phyloP scores from a whole-genome alignment of 2,797 vertebrate genomes.

The Buceros bicornis region DNA sequence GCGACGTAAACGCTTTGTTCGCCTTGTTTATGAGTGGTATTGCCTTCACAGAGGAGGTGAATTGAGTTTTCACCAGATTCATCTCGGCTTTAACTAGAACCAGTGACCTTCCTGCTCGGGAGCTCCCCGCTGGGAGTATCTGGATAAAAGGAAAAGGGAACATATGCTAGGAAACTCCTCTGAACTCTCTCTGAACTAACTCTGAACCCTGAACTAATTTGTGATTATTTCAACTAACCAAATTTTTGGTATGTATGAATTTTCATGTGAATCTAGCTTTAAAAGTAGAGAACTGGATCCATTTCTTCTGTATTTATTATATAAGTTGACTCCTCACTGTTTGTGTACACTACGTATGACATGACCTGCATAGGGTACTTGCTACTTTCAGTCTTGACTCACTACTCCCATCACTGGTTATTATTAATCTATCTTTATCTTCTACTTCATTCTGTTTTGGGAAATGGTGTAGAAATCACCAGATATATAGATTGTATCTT shows the following conservation, averaged over 20 bases:
- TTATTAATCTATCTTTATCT: slow-evolving; percentile 57
- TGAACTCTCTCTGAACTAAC: slow-evolving; percentile 53
- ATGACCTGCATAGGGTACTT: slow-evolving; percentile 9
- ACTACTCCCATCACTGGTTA: neutral
- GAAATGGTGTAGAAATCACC: neutral
- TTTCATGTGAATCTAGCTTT: slow-evolving; percentile 11
- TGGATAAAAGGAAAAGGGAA: neutral
- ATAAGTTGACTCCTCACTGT: slow-evolving; percentile 16
- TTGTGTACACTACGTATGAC: neutral
- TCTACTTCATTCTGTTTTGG: neutral
- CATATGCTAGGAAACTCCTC: neutral
- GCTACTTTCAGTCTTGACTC: slow-evolving; percentile 27
- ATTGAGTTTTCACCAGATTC: neutral
- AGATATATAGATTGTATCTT: neutral
- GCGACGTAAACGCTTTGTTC: fast-evolving
- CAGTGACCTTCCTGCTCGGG: neutral
- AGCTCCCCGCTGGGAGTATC: neutral
- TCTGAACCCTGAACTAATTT: neutral
- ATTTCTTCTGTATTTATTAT: slow-evolving; percentile 29
- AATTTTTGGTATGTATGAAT: neutral
- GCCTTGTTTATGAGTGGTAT: neutral
- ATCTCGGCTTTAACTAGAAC: neutral
- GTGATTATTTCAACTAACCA: slow-evolving; percentile 25
- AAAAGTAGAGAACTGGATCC: neutral
- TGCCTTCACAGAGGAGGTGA: neutral